A percentile compares a stretch with the other conserved stretches of the same genome.
Evolutionary conservation across 1,140 invertebrate species (phyloP).

Genomic region (Theocolax elegans): DNA sequence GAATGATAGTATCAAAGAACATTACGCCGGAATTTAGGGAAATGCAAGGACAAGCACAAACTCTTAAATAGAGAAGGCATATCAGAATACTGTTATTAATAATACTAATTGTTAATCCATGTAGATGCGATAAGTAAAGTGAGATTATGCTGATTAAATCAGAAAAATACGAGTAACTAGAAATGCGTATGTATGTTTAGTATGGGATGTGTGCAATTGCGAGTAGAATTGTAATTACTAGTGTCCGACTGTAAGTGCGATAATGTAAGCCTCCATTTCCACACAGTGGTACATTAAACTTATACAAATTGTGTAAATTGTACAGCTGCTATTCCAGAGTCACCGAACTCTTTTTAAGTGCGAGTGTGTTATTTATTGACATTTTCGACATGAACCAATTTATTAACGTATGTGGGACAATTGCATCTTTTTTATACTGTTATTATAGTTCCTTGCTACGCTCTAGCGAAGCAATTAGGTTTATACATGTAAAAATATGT

Average conservation of each 20-base stretch:
- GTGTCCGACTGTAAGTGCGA: constrained; percentile 26
- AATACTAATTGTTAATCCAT: constrained; percentile 63
- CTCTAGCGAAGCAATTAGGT: constrained; percentile 51
- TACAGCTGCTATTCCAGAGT: constrained; percentile 31
- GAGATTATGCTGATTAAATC: constrained; percentile 45
- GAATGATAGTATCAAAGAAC: constrained; percentile 20
- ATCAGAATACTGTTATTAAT: constrained; percentile 65
- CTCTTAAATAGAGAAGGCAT: constrained; percentile 57
- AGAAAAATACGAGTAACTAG: constrained; percentile 7
- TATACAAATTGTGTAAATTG: constrained; percentile 42
- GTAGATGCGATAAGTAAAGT: constrained; percentile 52
- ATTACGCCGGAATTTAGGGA: no score
- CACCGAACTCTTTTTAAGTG: constrained; percentile 36
- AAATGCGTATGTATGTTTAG: constrained; percentile 53
- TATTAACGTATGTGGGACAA: constrained; percentile 50
- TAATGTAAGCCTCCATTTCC: constrained; percentile 11
- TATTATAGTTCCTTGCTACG: constrained; percentile 60
- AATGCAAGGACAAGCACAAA: constrained; percentile 33
- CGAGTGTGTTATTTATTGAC: constrained; percentile 47
- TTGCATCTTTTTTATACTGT: constrained; percentile 59
- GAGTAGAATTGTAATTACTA: constrained; percentile 45
- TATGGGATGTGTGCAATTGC: constrained; percentile 63
- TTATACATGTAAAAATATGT: constrained; percentile 27
- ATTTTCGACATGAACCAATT: constrained; percentile 50
- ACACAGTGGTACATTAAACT: constrained; percentile 28